A percentile compares a stretch with the other conserved stretches of the same genome.
Conservation (phyloP, 1,140 invertebrate species). For the Harlomillsia oculata region DNA sequence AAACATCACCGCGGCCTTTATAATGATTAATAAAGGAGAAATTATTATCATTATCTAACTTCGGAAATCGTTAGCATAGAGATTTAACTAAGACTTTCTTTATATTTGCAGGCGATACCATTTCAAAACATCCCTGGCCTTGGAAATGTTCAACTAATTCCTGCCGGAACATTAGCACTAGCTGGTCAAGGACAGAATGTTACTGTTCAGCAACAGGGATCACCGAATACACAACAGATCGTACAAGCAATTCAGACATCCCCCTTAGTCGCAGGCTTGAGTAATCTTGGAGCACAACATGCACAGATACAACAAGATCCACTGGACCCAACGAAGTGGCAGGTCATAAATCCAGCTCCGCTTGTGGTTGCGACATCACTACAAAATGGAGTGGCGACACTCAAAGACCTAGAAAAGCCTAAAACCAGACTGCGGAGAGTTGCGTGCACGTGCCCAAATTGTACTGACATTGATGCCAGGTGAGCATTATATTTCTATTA, state of each 20-base stretch:
- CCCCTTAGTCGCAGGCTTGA: constrained; percentile 21
- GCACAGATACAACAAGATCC: constrained; percentile 58
- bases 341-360: constrained; percentile 49
- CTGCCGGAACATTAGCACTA: constrained; percentile 41
- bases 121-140: constrained; percentile 63
- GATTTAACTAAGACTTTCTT: background rate
- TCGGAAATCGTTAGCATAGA: too few species aligned
- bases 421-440: constrained; percentile 62
- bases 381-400: constrained; percentile 33
- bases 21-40: too few species aligned
- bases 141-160: constrained; percentile 65
- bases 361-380: constrained; percentile 30
- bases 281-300: constrained; percentile 17
- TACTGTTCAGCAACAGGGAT: constrained; percentile 35
- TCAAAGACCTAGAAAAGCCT: constrained; percentile 36
- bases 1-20: too few species aligned
- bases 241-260: constrained; percentile 30
- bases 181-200: constrained; percentile 35
- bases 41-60: too few species aligned
- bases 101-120: constrained; percentile 48
- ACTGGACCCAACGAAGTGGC: constrained; percentile 67
- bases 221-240: constrained; percentile 38
- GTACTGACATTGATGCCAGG: constrained; percentile 52
- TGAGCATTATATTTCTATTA: constrained; percentile 42
- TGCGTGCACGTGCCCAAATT: constrained; percentile 94